phyloP scores from a whole-genome alignment of 2,797 vertebrate species.

The Amphiprion clarkii region DNA sequence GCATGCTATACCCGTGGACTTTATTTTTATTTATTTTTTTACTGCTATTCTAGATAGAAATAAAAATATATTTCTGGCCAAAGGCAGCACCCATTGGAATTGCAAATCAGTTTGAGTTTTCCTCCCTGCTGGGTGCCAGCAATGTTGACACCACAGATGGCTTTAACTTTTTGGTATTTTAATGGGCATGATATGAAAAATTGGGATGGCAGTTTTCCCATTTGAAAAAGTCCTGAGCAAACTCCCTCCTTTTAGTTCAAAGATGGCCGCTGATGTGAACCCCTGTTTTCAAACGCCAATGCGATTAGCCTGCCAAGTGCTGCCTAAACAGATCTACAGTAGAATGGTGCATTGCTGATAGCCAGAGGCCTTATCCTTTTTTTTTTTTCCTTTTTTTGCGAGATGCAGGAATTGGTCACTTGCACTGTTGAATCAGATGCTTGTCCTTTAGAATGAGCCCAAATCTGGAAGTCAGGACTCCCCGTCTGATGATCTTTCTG shows the following conservation, averaged over 20 bases:
- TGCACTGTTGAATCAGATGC: conserved; percentile 33
- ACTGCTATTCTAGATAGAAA: conserved; percentile 33
- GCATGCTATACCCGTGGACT: neutral
- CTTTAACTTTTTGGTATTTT: conserved; percentile 76
- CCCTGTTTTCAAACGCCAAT: conserved; percentile 62
- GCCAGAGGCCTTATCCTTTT: conserved; percentile 38
- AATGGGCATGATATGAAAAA: conserved; percentile 73
- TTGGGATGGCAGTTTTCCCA: conserved; percentile 65
- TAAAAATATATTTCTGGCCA: conserved; percentile 55
- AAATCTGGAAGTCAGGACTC: conserved; percentile 9
- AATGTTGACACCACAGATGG: conserved; percentile 80
- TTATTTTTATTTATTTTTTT: neutral
- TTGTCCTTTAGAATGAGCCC: conserved; percentile 36
- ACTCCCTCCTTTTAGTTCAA: conserved; percentile 62
- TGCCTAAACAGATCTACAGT: conserved; percentile 48
- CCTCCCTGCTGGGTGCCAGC: conserved; percentile 63
- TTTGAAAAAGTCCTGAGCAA: conserved; percentile 52
- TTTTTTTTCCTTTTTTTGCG: neutral
- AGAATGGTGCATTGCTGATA: conserved; percentile 11
- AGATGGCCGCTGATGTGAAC: conserved; percentile 66
- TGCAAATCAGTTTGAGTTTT: conserved; percentile 66
- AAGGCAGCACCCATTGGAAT: conserved; percentile 65
- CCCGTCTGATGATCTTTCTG: conserved; percentile 42
- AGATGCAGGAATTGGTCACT: conserved; percentile 33
- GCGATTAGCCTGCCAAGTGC: conserved; percentile 57